Conservation (phyloP, 2,113 vertebrate genomes). For the Psammodynastes pulverulentus region DNA sequence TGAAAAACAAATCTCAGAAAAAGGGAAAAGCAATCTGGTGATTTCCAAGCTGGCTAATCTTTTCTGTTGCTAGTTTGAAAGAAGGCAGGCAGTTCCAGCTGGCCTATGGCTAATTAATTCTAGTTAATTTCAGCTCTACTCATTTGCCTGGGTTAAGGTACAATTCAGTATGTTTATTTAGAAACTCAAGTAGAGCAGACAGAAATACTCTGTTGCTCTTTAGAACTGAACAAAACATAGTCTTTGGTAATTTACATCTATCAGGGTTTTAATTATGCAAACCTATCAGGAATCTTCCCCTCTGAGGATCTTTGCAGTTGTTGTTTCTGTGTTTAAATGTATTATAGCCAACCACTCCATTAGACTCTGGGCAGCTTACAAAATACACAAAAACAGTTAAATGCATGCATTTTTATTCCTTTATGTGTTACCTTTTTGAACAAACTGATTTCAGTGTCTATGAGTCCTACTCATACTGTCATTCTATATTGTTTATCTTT, state of each 20-base stretch:
- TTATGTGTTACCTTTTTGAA: conserved; percentile 11
- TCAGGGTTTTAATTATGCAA: neutral
- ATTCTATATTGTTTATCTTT: conserved; percentile 5
- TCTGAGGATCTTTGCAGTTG: neutral
- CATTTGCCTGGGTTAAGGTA: neutral
- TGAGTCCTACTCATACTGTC: neutral
- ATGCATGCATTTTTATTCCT: neutral
- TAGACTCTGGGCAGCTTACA: neutral
- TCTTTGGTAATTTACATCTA: neutral
- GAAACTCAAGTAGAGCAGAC: neutral
- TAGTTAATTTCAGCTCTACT: neutral
- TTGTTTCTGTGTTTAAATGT: neutral
- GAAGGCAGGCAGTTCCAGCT: neutral
- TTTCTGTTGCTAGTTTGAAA: neutral
- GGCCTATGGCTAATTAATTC: neutral
- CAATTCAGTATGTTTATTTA: neutral
- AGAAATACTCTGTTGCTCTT: neutral
- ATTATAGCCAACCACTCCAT: neutral
- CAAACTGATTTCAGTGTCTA: neutral
- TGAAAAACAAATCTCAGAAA: neutral
- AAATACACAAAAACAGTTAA: neutral
- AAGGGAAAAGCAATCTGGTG: neutral
- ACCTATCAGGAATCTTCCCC: neutral
- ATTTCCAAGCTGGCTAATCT: neutral
- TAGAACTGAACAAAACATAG: neutral